Conservation (phyloP, 1,140 invertebrate species). For the Drosophila orosa region DNA sequence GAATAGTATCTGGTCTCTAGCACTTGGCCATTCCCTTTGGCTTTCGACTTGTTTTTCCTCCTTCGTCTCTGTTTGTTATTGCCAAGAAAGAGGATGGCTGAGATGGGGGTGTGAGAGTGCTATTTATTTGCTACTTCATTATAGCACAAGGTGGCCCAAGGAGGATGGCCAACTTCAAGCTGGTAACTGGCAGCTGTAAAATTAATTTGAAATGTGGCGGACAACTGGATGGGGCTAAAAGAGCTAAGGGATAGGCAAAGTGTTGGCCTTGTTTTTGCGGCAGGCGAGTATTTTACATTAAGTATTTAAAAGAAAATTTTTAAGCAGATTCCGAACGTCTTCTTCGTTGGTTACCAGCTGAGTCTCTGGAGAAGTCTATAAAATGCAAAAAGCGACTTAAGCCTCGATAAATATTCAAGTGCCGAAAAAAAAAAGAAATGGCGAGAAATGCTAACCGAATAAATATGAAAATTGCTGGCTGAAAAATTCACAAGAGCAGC, state of each 20-base stretch:
- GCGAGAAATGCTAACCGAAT: conserved; percentile 24
- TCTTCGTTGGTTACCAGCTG: conserved; percentile 16
- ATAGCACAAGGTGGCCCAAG: conserved; percentile 60
- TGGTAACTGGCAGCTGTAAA: conserved; percentile 65
- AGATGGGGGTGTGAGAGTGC: conserved; percentile 15
- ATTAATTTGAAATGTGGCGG: conserved; percentile 76
- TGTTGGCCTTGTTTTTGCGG: conserved; percentile 16
- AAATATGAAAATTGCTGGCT: conserved; percentile 25
- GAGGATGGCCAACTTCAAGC: conserved; percentile 28
- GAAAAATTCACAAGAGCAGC: conserved; percentile 14
- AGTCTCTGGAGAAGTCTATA: conserved; percentile 3
- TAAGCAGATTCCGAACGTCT: conserved; percentile 44
- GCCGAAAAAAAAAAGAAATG: conserved; percentile 6
- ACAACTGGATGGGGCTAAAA: conserved; percentile 2
- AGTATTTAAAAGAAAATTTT: conserved; percentile 63
- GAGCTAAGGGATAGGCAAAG: neutral
- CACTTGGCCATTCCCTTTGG: conserved; percentile 16
- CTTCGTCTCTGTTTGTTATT: conserved; percentile 17
- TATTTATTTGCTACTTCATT: conserved; percentile 80
- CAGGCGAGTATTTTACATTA: conserved; percentile 54
- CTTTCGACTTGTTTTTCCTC: conserved; percentile 11
- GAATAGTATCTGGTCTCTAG: conserved; percentile 20
- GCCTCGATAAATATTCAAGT: conserved; percentile 56
- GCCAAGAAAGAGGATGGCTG: conserved; percentile 4
- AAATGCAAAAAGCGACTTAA: conserved; percentile 37